phyloP scores from a whole-genome alignment of 1,140 invertebrate species.

The Bemisia tabaci region DNA sequence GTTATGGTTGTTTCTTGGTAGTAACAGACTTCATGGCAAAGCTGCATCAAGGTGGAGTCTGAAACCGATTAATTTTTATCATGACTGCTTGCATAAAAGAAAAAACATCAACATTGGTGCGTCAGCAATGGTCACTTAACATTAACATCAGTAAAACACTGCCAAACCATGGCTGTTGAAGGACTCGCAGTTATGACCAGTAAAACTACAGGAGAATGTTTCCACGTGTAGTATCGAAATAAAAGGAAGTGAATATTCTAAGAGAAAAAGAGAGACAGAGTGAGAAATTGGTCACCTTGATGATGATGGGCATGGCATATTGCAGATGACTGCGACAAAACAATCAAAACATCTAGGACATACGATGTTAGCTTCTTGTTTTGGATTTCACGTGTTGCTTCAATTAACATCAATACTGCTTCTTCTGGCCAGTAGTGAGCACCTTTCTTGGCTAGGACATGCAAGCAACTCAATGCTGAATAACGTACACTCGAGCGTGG shows the following conservation, averaged over 20 bases:
- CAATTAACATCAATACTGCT: constrained; percentile 47
- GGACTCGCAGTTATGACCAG: too few species aligned
- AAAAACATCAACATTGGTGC: background rate
- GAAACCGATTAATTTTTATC: too few species aligned
- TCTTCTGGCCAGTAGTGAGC: constrained; percentile 68
- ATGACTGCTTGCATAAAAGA: constrained; percentile 1
- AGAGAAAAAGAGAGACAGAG: too few species aligned
- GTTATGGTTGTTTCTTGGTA: constrained; percentile 46
- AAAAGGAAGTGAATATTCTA: too few species aligned
- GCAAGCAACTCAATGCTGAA: constrained; percentile 57
- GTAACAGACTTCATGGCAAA: constrained; percentile 41
- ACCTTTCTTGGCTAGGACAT: constrained; percentile 54
- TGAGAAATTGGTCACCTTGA: constrained; percentile 27
- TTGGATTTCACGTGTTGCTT: constrained; percentile 33
- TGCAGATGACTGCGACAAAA: constrained; percentile 39
- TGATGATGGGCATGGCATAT: constrained; percentile 37
- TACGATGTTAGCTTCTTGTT: constrained; percentile 28
- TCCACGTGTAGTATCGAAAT: too few species aligned
- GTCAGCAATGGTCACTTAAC: too few species aligned
- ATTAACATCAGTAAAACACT: too few species aligned
- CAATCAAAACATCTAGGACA: constrained; percentile 35
- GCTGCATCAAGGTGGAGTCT: constrained; percentile 36
- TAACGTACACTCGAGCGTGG: constrained; percentile 54
- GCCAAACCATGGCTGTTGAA: too few species aligned
- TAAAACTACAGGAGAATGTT: too few species aligned